These are phyloP conservation scores for Ploceus nigricollis DNA, from an alignment of 2,113 vertebrate species.

Conservation along the genomic window DNA sequence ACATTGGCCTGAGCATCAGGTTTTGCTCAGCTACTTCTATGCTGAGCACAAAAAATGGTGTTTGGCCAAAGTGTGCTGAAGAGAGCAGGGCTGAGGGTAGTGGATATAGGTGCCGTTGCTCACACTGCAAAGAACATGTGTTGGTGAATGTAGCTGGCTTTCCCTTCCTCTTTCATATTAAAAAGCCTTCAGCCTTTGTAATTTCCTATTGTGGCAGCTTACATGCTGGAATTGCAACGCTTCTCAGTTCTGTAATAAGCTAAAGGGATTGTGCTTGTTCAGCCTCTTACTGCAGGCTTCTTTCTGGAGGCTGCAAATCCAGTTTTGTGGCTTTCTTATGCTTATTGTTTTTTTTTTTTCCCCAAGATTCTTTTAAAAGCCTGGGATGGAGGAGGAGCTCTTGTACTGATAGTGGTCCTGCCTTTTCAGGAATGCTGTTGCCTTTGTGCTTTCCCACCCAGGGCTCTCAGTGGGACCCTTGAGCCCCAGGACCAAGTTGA, in stretches of 20 bases:
- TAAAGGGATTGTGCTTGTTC: slow-evolving; percentile 44
- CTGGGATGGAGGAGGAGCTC: background rate
- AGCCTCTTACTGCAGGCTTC: slow-evolving; percentile 12
- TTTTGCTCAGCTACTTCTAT: background rate
- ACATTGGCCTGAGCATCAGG: background rate
- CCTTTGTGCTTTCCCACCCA: background rate
- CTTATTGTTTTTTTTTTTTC: background rate
- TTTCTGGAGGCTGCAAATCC: slow-evolving; percentile 23
- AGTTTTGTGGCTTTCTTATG: background rate
- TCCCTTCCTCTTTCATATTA: background rate
- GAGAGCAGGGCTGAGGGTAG: background rate
- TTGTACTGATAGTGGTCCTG: background rate
- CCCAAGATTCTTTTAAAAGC: background rate
- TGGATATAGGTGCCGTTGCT: background rate
- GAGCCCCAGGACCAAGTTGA: background rate
- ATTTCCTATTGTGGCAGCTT: background rate
- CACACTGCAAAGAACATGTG: background rate
- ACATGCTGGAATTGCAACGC: background rate
- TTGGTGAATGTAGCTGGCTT: background rate
- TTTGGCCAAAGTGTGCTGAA: background rate
- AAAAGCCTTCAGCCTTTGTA: background rate
- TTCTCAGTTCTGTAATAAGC: background rate
- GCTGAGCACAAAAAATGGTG: background rate
- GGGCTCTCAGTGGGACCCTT: background rate
- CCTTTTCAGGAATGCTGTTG: background rate